These are phyloP conservation scores for Papilio polytes DNA, from an alignment of 1,140 invertebrate genomes.

Conservation along the genomic window DNA sequence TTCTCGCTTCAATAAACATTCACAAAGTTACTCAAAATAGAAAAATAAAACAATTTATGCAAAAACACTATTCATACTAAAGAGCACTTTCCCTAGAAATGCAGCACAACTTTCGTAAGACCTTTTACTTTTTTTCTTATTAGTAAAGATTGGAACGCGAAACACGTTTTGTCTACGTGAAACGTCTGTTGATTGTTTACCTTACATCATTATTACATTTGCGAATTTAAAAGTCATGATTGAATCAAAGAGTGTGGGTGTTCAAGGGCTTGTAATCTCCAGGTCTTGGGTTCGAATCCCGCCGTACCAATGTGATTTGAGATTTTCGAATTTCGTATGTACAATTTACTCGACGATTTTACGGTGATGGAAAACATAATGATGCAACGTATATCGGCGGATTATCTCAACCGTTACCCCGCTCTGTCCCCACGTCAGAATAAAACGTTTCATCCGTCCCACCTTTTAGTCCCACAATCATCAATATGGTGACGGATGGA, in stretches of 20 bases:
- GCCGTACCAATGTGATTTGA: too few relatives aligned
- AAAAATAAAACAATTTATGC: background rate
- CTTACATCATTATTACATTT: background rate
- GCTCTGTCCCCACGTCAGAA: too few relatives aligned
- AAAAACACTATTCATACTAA: background rate
- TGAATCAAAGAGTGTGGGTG: background rate
- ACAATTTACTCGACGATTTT: too few relatives aligned
- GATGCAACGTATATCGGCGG: too few relatives aligned
- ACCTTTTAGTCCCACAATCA: too few relatives aligned
- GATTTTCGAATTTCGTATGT: too few relatives aligned
- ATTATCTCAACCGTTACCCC: too few relatives aligned
- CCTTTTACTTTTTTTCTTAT: conserved; percentile 23
- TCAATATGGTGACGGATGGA: too few relatives aligned
- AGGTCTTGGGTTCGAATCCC: too few relatives aligned
- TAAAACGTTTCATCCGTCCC: too few relatives aligned
- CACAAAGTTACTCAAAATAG: conserved; percentile 2
- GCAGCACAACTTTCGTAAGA: background rate
- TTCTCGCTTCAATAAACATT: background rate
- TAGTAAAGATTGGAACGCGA: background rate
- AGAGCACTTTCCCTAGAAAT: background rate
- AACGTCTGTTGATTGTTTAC: background rate
- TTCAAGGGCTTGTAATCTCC: too few relatives aligned
- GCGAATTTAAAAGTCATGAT: background rate
- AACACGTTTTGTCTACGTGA: conserved; percentile 4
- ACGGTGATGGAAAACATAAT: too few relatives aligned